A percentile compares a stretch with the other conserved stretches of the same genome.
Evolutionary conservation across 2,888 invertebrate genomes (phyloP).

Genomic region (Lithophane ornitopus): DNA sequence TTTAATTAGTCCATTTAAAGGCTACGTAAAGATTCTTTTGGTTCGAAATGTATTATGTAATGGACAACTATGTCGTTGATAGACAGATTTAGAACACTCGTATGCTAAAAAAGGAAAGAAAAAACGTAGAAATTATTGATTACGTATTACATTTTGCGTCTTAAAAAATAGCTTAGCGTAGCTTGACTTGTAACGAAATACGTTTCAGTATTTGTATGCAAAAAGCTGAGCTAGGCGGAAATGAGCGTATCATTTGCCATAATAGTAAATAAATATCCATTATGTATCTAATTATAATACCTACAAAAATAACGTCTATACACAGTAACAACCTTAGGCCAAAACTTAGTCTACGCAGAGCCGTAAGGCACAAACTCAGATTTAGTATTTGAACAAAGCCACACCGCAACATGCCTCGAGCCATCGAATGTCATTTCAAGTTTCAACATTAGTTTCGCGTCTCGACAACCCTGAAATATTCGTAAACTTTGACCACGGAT

Average conservation of each 20-base stretch:
- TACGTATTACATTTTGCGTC: constrained; percentile 50
- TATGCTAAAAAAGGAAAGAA: constrained; percentile 61
- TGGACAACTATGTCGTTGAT: constrained; percentile 57
- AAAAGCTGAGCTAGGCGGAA: constrained; percentile 17
- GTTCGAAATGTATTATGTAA: constrained; percentile 61
- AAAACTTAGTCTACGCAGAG: constrained; percentile 44
- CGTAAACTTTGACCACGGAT: constrained; percentile 62
- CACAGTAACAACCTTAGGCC: constrained; percentile 44
- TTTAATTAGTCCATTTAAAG: constrained; percentile 67
- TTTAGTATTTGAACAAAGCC: constrained; percentile 85
- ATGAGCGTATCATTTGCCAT: constrained; percentile 9
- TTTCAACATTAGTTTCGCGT: constrained; percentile 83
- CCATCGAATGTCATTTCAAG: constrained; percentile 83
- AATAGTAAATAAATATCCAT: constrained; percentile 18
- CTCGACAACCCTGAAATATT: constrained; percentile 76
- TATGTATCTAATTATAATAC: neutral
- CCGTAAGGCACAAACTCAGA: constrained; percentile 68
- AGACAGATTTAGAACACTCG: constrained; percentile 63
- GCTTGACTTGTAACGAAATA: constrained; percentile 31
- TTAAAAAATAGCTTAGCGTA: constrained; percentile 43
- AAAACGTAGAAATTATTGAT: constrained; percentile 61
- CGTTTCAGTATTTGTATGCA: constrained; percentile 31
- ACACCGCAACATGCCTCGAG: constrained; percentile 81
- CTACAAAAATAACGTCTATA: constrained; percentile 1
- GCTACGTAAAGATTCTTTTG: constrained; percentile 60